A percentile compares a stretch with the other conserved stretches of the same genome.
phyloP scores from a whole-genome alignment of 2,113 vertebrate species.

The Rhinopithecus roxellana region DNA sequence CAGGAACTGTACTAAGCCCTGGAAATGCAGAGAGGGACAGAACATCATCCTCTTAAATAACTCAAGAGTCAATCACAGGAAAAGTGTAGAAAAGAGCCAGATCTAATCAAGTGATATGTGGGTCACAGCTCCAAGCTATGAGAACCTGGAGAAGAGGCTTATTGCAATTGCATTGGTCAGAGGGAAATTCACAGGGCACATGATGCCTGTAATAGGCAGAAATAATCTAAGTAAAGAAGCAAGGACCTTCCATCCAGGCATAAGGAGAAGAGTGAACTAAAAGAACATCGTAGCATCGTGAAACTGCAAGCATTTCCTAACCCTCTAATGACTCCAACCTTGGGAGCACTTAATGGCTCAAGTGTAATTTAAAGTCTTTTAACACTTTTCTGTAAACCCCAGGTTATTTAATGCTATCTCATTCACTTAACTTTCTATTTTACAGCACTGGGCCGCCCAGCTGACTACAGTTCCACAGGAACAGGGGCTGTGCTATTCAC shows the following conservation, averaged over 20 bases:
- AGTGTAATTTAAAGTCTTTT: neutral
- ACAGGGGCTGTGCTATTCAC: neutral
- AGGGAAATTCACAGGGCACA: neutral
- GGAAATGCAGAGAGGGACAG: neutral
- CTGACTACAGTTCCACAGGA: no score
- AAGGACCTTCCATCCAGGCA: accelerated
- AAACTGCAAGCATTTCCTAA: neutral
- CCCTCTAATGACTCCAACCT: neutral
- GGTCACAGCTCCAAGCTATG: no score
- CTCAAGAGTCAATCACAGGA: neutral
- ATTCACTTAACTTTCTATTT: neutral
- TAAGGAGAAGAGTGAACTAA: neutral
- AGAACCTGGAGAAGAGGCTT: neutral
- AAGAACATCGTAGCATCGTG: accelerated
- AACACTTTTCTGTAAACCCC: neutral
- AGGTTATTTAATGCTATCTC: no score
- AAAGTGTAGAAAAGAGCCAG: accelerated
- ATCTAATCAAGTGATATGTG: no score
- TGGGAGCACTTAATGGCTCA: no score
- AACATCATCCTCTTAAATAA: no score
- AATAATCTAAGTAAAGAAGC: no score
- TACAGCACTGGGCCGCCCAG: neutral
- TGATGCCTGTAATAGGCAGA: neutral
- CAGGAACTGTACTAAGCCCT: neutral
- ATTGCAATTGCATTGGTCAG: neutral